Evolutionary conservation across 2,797 vertebrate species (phyloP).

Genomic region (Clarias pachynema): DNA sequence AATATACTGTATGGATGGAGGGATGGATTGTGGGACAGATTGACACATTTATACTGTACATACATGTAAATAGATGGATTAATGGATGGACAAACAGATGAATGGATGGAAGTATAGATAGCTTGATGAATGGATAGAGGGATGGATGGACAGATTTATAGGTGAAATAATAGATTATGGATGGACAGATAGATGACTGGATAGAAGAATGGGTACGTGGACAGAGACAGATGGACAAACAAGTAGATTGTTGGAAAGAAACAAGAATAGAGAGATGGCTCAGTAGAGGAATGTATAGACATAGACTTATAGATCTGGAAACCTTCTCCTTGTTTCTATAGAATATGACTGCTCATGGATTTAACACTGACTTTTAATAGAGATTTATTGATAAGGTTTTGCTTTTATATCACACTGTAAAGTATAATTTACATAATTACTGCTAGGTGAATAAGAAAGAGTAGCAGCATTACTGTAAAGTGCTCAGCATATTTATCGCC

Average conservation of each 20-base stretch:
- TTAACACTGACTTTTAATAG: too few relatives aligned
- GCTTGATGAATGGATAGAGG: background rate
- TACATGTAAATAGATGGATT: background rate
- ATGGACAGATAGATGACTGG: background rate
- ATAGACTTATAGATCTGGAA: background rate
- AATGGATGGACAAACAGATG: background rate
- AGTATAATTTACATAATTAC: background rate
- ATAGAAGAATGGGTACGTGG: background rate
- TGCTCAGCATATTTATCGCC: conserved; percentile 58
- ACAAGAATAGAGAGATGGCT: background rate
- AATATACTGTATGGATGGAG: background rate
- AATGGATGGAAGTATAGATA: background rate
- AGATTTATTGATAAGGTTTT: background rate
- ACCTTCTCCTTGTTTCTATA: background rate
- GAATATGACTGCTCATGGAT: background rate
- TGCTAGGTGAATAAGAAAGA: conserved; percentile 6
- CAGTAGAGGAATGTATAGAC: background rate
- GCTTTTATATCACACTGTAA: background rate
- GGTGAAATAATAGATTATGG: background rate
- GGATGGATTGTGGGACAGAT: background rate
- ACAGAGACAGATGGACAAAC: background rate
- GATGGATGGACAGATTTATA: background rate
- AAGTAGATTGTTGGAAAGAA: background rate
- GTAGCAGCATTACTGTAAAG: conserved; percentile 58
- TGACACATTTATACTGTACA: too few relatives aligned